Evolutionary conservation across 1,140 invertebrate genomes (phyloP).

Genomic region (Diorhabda sublineata): DNA sequence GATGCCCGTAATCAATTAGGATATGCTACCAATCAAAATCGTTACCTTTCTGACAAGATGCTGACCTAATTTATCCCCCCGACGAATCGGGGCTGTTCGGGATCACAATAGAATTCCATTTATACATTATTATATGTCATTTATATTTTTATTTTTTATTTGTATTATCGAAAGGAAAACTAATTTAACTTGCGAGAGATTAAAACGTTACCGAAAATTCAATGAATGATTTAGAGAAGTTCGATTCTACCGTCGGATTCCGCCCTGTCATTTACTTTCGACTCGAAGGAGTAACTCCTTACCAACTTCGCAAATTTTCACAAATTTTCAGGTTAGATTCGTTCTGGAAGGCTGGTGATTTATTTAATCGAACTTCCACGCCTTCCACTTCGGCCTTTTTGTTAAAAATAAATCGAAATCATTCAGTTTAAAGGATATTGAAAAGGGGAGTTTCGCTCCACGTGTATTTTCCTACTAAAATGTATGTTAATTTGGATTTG

Average conservation of each 20-base stretch:
- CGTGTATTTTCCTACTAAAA: background rate
- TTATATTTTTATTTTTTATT: constrained; percentile 1
- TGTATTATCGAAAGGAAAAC: background rate
- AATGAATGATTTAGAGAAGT: background rate
- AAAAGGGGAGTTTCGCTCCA: background rate
- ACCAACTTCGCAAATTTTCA: constrained; percentile 5
- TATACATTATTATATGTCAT: background rate
- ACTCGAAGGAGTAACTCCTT: background rate
- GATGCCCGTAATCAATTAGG: background rate
- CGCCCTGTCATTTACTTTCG: constrained; percentile 5
- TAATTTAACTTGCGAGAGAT: background rate
- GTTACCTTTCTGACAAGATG: background rate
- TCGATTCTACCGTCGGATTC: background rate
- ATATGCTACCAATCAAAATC: background rate
- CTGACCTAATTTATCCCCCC: background rate
- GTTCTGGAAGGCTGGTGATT: constrained; percentile 3
- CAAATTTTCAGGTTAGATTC: constrained; percentile 11
- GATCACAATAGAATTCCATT: no score
- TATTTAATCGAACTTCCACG: background rate
- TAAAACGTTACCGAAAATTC: background rate
- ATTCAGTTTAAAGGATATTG: background rate
- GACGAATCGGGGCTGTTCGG: no score
- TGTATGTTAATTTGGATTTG: background rate
- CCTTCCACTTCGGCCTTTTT: background rate
- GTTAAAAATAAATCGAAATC: background rate